Base-by-base conservation (phyloP, 2,113 vertebrate species). In the Arizona elegans region DNA sequence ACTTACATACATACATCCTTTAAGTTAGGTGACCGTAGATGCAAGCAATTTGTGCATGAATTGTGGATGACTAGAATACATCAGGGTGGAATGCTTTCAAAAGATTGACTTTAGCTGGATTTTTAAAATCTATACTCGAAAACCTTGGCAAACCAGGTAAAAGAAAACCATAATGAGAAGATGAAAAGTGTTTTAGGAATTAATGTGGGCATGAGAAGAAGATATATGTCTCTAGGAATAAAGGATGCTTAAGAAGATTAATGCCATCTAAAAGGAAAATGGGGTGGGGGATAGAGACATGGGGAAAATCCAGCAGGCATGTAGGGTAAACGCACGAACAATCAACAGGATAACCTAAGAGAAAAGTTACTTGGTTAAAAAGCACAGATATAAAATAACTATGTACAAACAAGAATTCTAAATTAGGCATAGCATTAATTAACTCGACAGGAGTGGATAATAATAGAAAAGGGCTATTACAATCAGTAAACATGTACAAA, bases 271-370 rank as follows among this genome's bases (percentile, higher is more conserved):
- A 75, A 55, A 88, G 55, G 9, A 86, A 50, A 23, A 23, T 65
- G 43, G 58, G 58, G 5, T 0, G 43, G 33, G 86, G 50, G 86
- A 8, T 8, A 19, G n/a, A 52, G 11, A 52, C 70, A 10, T 12
- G 5, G 86, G 90, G 9, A 38, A 12, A 15, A 87, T 56, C 62
- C 87, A 93, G n/a, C 52, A 91, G 54, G 24, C 43, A 0, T 2
- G 21, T 62, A 87, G 89, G 38, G 0, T n/a, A 43, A 91, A 19
- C 2, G 0, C 1, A 10, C 1, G 4, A 0, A 24, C 0, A 81
- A 75, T 5, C 19, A 89, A 53, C 53, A 52, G 0, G 10, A 33
- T 5, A 43, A 52, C 55, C 62, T 6, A 75, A 92, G 47, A 29
- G 8, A 59, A 86, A 92, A 81, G 10, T 26, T 9, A 53, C 12